Percentiles rank a stretch among this genome's conserved stretches.
Conservation (phyloP, 2,888 invertebrate species). For the Lottia gigantea region DNA sequence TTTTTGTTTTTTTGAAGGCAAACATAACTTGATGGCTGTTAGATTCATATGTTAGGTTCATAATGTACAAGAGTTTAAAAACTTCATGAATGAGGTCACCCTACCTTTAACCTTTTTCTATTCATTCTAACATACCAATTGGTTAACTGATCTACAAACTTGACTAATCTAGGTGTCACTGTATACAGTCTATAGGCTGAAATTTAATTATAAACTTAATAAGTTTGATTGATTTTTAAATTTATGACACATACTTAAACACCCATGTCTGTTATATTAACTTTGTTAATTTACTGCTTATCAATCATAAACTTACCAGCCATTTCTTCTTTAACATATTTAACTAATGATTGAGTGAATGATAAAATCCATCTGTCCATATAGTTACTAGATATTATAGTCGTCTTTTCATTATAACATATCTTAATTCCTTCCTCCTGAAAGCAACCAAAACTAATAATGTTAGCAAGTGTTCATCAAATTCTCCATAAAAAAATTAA, state of each 20-base stretch:
- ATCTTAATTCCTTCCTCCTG: conserved; percentile 69
- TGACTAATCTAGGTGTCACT: conserved; percentile 91
- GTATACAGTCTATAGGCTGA: conserved; percentile 91
- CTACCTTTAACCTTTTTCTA: conserved; percentile 85
- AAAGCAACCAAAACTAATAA: conserved; percentile 16
- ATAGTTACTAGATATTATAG: conserved; percentile 75
- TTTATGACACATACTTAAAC: background rate
- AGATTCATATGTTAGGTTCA: too few relatives aligned
- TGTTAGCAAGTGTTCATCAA: background rate
- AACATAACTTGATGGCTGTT: too few relatives aligned
- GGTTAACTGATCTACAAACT: conserved; percentile 96
- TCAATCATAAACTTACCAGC: conserved; percentile 64
- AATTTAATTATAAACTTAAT: conserved; percentile 20
- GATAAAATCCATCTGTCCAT: conserved; percentile 99
- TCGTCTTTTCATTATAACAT: conserved; percentile 63
- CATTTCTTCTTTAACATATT: conserved; percentile 93
- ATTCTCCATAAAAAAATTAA: too few relatives aligned
- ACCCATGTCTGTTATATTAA: background rate
- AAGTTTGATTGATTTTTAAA: too few relatives aligned
- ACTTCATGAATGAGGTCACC: too few relatives aligned
- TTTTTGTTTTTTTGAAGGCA: too few relatives aligned
- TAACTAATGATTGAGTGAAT: conserved; percentile 91
- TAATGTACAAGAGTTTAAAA: too few relatives aligned
- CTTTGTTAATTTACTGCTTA: too few relatives aligned
- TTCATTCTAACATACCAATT: conserved; percentile 99